Evolutionary conservation across 2,113 vertebrate genomes (phyloP), one percentile per base, ranked within the genome.

Genomic region (Epinephelus fuscoguttatus): DNA sequence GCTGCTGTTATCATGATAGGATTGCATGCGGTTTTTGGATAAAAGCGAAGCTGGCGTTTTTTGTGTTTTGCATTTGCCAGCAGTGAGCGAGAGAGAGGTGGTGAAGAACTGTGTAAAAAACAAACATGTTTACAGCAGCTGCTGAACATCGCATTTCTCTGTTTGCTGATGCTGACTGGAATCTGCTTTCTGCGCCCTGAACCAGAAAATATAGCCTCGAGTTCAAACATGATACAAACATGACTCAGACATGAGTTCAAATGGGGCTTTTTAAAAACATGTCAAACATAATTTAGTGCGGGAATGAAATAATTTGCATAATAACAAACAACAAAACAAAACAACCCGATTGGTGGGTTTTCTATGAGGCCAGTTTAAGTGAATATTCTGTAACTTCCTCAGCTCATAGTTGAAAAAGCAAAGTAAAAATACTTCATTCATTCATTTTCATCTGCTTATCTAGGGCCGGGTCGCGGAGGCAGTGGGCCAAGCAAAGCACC

Each of bases 91-190:
- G n/a, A 12, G 5, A 45, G 61, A 63, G 30, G 40, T 33, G 45
- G 25, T 2, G 53, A 89, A 53, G 53, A 75, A 81, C 76, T 56
- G 71, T 71, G 62, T 66, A 27, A 70, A 86, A 71, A 83, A 71
- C 53, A 84, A 85, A 89, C 74, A 62, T 76, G 76, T 81, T 84
- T 82, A 76, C 84, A 73, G 60, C 56, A 33, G 57, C 8, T 13
- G 63, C 30, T 14, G 49, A 88, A 49, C 62, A 42, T 81, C 55
- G 37, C 60, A 21, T 30, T 52, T 73, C 74, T 81, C 53, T 27
- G 19, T 72, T 83, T 66, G 30, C 72, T 19, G 61, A 45, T 61
- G 55, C 66, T 63, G 57, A 73, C 57, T 60, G 25, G 78, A 82
- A 68, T 73, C 49, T 67, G 50, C 53, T 40, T 40, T 64, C 53